These are phyloP conservation scores for Ladona fulva DNA, from an alignment of 1,140 invertebrate species.

Conservation along the genomic window DNA sequence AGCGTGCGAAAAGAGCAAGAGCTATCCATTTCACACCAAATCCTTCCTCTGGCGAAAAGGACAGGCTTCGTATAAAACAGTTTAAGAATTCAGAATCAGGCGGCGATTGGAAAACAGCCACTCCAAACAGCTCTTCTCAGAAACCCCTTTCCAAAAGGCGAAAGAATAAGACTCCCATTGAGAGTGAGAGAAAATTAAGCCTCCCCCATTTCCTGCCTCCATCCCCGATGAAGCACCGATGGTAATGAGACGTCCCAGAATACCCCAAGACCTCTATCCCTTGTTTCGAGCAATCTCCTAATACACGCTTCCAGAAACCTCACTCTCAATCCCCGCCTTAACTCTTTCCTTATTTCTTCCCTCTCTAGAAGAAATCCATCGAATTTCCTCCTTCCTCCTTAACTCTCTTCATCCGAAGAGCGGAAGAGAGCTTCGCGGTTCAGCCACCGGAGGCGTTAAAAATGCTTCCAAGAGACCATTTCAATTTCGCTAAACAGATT, in stretches of 20 bases:
- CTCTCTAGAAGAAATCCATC: neutral
- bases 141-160: neutral
- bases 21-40: too few relatives aligned
- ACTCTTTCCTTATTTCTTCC: neutral
- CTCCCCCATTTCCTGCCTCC: neutral
- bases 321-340: neutral
- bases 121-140: neutral
- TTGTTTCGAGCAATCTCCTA: neutral
- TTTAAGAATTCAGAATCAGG: neutral
- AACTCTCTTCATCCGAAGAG: neutral
- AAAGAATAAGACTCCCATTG: neutral
- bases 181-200: neutral
- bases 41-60: too few relatives aligned
- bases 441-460: constrained; percentile 6
- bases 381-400: neutral
- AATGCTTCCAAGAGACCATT: constrained; percentile 9
- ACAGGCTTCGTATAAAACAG: too few relatives aligned
- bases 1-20: too few relatives aligned
- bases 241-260: neutral
- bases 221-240: neutral
- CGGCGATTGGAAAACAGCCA: neutral
- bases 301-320: neutral
- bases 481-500: constrained; percentile 10
- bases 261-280: neutral
- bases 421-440: neutral